Percentiles rank a stretch among this genome's conserved stretches.
Conservation (phyloP, 2,113 vertebrate genomes). For the Gambusia holbrooki region DNA sequence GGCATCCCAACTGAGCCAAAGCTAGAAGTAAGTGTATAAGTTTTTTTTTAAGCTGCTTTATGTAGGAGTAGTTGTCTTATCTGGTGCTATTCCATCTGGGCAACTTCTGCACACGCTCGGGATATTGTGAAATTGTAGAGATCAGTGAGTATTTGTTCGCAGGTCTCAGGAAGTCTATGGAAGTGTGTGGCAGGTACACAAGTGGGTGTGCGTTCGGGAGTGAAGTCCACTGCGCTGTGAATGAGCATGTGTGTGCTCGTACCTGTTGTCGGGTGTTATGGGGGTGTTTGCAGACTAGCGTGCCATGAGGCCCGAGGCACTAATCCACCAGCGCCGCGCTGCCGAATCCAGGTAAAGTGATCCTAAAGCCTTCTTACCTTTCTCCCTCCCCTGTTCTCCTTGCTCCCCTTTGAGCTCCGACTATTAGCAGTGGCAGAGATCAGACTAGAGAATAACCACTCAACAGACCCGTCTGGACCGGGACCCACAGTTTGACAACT, state of each 20-base stretch:
- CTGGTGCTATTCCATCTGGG: conserved; percentile 29
- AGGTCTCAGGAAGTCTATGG: background rate
- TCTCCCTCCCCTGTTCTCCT: conserved; percentile 72
- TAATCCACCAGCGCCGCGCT: conserved; percentile 82
- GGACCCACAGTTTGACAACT: conserved; percentile 82
- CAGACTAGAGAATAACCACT: conserved; percentile 79
- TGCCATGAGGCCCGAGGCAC: conserved; percentile 74
- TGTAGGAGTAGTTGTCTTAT: conserved; percentile 66
- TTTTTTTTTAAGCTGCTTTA: conserved; percentile 59
- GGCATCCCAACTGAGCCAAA: conserved; percentile 51
- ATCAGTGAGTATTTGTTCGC: conserved; percentile 19
- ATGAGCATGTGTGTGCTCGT: conserved; percentile 53
- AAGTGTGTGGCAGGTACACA: conserved; percentile 2
- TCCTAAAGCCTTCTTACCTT: conserved; percentile 80
- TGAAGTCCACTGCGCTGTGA: conserved; percentile 42
- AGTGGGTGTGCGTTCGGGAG: background rate
- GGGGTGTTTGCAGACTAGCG: conserved; percentile 75
- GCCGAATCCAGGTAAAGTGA: conserved; percentile 85
- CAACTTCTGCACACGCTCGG: background rate
- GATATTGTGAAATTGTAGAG: conserved; percentile 22
- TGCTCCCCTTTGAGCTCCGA: conserved; percentile 71
- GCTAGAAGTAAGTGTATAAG: conserved; percentile 61
- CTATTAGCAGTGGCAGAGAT: conserved; percentile 79
- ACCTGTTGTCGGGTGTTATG: conserved; percentile 58
- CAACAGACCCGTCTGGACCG: conserved; percentile 80